Evolutionary conservation across 1,140 invertebrate species (phyloP).

Genomic region (Uloborus diversus): DNA sequence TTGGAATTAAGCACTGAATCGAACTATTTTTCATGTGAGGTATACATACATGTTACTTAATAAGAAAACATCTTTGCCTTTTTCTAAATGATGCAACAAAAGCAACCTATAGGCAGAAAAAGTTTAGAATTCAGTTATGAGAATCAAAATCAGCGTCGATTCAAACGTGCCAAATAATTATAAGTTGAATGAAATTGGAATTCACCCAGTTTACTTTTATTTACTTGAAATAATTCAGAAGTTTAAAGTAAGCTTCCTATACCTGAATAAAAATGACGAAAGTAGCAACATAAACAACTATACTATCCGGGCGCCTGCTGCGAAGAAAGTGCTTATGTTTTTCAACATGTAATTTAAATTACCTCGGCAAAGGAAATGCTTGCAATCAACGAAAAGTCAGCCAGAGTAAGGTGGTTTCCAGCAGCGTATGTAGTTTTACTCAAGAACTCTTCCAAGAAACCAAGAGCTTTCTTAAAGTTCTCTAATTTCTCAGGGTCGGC

Average conservation of each 20-base stretch:
- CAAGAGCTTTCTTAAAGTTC: constrained; percentile 57
- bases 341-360: not conserved
- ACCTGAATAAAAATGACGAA: not conserved
- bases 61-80: too few species aligned
- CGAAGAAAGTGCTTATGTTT: not conserved
- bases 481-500: constrained; percentile 36
- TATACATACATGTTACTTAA: too few species aligned
- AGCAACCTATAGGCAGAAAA: too few species aligned
- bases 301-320: not conserved
- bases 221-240: not conserved
- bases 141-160: too few species aligned
- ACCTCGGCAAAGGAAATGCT: constrained; percentile 58
- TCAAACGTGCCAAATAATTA: not conserved
- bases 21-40: too few species aligned
- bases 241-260: not conserved
- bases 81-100: too few species aligned
- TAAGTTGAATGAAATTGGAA: not conserved
- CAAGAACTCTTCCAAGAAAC: constrained; percentile 59
- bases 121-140: too few species aligned
- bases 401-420: constrained; percentile 62
- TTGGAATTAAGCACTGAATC: too few species aligned
- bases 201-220: not conserved
- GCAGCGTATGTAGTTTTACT: constrained; percentile 57
- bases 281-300: not conserved
- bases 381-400: constrained; percentile 61